Evolutionary conservation across 2,113 vertebrate species (phyloP), one percentile per base, ranked within the genome.

Genomic region (Calonectris borealis): DNA sequence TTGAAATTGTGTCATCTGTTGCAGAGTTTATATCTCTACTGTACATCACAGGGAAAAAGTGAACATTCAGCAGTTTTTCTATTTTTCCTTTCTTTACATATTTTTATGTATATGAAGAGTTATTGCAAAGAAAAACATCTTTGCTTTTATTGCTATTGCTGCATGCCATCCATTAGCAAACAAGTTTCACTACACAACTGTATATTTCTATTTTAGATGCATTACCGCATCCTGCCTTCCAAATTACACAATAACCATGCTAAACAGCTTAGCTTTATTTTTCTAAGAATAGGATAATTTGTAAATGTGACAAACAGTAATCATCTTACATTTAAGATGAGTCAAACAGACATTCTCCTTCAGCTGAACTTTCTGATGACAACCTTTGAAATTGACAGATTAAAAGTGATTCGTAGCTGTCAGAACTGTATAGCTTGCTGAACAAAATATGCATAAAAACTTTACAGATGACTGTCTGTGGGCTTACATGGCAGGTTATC

Each of bases 311-410:
- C 93, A 95, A 97, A 97, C 73, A 94, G 65, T 95, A 97, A 97
- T 97, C 89, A 93, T 93, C 95, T 97, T 94, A 76, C 81, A 90
- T 94, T 96, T 98, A 97, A 94, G 57, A 87, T 96, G 96, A 97
- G 75, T 93, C 89, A 94, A 97, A 93, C 58, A 98, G 91, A 91
- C 73, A 95, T 86, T 94, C 94, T 98, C 91, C 93, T 97, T 97
- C 94, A 97, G 78, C 92, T 97, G 97, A 98, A 98, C 96, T 98
- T 98, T 97, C 86, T 97, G 92, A 97, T 97, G 95, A 97, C 92
- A 98, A 88, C 95, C 96, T 98, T 97, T 96, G 91, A 98, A 98
- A 98, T 17, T 97, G 96, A 97, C 88, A 97, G 88, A 97, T 98
- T 97, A 96, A 94, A 97, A 97, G 61, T 97, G 97, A 98, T 97